A percentile compares a stretch with the other conserved stretches of the same genome.
These are phyloP conservation scores for Scaptomyza hsui DNA, from an alignment of 1,140 invertebrate species.

Conservation along the genomic window DNA sequence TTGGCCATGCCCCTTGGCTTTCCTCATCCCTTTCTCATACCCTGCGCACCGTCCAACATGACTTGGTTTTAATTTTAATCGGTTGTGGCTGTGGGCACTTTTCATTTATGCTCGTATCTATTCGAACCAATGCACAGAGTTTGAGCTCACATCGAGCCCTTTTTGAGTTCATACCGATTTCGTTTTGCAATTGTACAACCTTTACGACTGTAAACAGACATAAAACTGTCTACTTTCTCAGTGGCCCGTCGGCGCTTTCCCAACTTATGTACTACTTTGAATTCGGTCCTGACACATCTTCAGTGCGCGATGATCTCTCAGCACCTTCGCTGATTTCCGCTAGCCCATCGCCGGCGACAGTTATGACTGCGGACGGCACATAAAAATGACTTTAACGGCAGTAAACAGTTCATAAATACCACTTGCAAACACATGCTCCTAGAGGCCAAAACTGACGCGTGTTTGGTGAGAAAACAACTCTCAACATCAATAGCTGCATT, in stretches of 20 bases:
- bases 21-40: not conserved
- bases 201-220: conserved; percentile 83
- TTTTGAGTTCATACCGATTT: conserved; percentile 8
- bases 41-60: not conserved
- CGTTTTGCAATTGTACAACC: conserved; percentile 68
- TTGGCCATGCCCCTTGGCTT: conserved; percentile 49
- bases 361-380: conserved; percentile 71
- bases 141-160: conserved; percentile 22
- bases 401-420: conserved; percentile 79
- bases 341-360: conserved; percentile 66
- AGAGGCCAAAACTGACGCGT: conserved; percentile 35
- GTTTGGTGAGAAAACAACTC: conserved; percentile 11
- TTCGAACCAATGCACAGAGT: not conserved
- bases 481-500: not conserved
- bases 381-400: conserved; percentile 80
- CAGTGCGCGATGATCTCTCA: conserved; percentile 61
- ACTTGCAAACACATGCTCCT: conserved; percentile 46
- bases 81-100: conserved; percentile 57
- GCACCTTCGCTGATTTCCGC: conserved; percentile 69
- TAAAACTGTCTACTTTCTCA: conserved; percentile 73
- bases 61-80: conserved; percentile 77
- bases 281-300: conserved; percentile 74
- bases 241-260: conserved; percentile 29
- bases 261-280: conserved; percentile 60
- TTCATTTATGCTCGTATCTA: conserved; percentile 37